phyloP scores from a whole-genome alignment of 1,140 invertebrate species.

The Batillaria attramentaria region DNA sequence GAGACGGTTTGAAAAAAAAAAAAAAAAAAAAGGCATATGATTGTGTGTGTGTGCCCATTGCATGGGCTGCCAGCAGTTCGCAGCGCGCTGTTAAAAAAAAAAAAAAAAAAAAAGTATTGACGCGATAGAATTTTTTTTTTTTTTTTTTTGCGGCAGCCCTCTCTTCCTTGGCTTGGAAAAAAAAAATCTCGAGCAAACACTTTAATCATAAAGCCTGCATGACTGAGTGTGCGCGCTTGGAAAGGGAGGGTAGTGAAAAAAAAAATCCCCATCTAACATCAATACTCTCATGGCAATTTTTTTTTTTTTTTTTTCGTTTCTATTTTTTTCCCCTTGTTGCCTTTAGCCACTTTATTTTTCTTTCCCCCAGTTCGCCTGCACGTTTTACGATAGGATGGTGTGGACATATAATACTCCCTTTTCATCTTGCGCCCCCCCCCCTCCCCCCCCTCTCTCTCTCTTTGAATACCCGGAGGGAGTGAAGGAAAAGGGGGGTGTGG shows the following conservation, averaged over 20 bases:
- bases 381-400: too few species aligned
- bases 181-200: constrained; percentile 32
- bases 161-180: too few species aligned
- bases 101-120: constrained; percentile 5
- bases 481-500: too few species aligned
- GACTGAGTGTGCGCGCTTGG: constrained; percentile 16
- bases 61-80: not conserved
- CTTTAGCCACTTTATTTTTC: not conserved
- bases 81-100: constrained; percentile 4
- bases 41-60: constrained; percentile 26
- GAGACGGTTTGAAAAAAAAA: not conserved
- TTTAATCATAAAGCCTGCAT: constrained; percentile 31
- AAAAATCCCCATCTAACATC: not conserved
- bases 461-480: too few species aligned
- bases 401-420: too few species aligned
- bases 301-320: constrained; percentile 17
- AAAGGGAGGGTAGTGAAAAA: constrained; percentile 13
- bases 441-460: too few species aligned
- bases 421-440: not conserved
- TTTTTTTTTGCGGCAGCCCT: too few species aligned
- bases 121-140: too few species aligned
- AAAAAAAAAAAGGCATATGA: constrained; percentile 14
- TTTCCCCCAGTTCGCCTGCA: too few species aligned
- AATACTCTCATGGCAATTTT: constrained; percentile 17
- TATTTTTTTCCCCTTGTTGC: not conserved